Evolutionary conservation across 2,888 invertebrate species (phyloP), one percentile per base, ranked within the genome.

Genomic region (Spilosoma lubricipeda): DNA sequence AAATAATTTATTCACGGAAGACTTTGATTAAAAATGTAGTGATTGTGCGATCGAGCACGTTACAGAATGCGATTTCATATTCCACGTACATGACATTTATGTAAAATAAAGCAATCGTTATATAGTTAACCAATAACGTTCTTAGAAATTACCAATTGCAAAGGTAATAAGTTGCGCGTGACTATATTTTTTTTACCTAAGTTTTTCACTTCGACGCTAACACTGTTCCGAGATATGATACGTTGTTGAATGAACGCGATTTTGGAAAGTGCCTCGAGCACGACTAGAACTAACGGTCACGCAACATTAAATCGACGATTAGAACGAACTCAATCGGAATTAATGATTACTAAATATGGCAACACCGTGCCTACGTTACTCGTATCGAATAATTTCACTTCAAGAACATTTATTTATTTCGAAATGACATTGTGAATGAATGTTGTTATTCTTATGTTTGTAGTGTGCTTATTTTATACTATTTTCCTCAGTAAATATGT

Each of bases 191-290:
- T n/a, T 18, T 52, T 52, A 20, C 52, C 39, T 65, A 36, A 33
- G 23, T 65, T 71, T n/a, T 71, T 52, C 39, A 63, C 36, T 33
- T 23, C 65, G 20, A 52, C 23, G 27, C 20, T 73, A 68, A 48
- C 68, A 67, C 23, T 30, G 73, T 71, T 70, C 71, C 42, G 42
- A 73, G 45, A 52, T 67, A 69, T 30, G 30, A 27, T 63, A 71
- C 56, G 66, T 64, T 72, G 63, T 67, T 79, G 78, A 86, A 88
- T 87, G 84, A 84, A 87, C 84, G 85, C 88, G 89, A 90, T 90
- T 92, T 92, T 92, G 89, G 92, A 92, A 93, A 93, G 92, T 89
- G 90, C 80, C 84, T 81, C 76, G 86, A 80, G 82, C 79, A 80
- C 79, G 80, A 82, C 87, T 84, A 88, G 83, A 83, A 82, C 78